A percentile compares a stretch with the other conserved stretches of the same genome.
phyloP scores from a whole-genome alignment of 2,888 invertebrate genomes.

The Romanomermis culicivorax region DNA sequence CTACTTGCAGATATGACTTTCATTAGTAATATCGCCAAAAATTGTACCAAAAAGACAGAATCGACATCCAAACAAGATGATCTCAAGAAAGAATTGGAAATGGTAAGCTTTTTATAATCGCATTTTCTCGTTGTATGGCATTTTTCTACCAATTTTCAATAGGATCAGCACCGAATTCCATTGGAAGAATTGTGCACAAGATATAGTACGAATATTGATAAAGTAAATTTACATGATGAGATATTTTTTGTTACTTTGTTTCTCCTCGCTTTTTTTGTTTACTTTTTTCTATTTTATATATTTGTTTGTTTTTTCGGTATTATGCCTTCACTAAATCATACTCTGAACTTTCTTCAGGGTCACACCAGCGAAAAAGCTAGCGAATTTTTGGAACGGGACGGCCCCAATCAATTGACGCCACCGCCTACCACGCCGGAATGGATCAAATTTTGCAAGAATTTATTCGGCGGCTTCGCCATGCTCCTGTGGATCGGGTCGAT shows the following conservation, averaged over 20 bases:
- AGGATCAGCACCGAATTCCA: conserved; percentile 87
- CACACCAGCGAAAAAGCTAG: conserved; percentile 47
- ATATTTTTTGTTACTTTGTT: background rate
- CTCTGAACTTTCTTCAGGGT: background rate
- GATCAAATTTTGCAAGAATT: conserved; percentile 96
- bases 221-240: background rate
- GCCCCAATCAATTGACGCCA: conserved; percentile 83
- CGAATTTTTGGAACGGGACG: conserved; percentile 79
- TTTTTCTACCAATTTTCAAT: conserved; percentile 6
- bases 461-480: conserved; percentile 79
- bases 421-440: conserved; percentile 94
- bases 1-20: no score
- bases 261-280: no score
- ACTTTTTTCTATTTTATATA: no score
- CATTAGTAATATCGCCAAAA: no score
- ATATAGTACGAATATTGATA: background rate
- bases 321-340: background rate
- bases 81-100: conserved; percentile 1
- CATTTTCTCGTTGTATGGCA: no score
- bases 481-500: conserved; percentile 90
- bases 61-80: no score
- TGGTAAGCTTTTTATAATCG: no score
- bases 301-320: background rate
- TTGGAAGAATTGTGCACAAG: conserved; percentile 60
- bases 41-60: no score